Evolutionary conservation across 1,140 invertebrate species (phyloP), one percentile per base, ranked within the genome.

Genomic region (Sinonovacula constricta): DNA sequence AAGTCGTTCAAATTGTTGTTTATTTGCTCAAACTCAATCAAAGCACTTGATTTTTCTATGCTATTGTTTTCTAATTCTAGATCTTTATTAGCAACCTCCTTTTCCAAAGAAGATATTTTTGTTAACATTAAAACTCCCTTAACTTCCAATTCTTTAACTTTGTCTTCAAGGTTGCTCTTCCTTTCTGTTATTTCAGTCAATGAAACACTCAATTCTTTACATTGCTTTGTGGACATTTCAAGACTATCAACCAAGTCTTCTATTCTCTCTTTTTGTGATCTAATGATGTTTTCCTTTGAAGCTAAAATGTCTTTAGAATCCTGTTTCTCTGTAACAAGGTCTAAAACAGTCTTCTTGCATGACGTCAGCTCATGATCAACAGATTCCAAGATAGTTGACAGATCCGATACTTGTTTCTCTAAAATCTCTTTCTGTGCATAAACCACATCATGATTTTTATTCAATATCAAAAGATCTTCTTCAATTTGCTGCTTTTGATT

Each of bases 21-120:
- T 7, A 67, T 26, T 7, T 67, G 56, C 45, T 76, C 72, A 59
- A 66, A 66, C 34, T 76, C 72, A 45, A 66, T 65, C 7, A 76
- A 12, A 18, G 72, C 72, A 76, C 67, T 74, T 24, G 24, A 51
- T 63, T 74, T 74, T 26, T 74, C 70, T 62, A 45, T 62, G 28
- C 33, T 36, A 33, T 60, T 39, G 31, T 39, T 62, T 12, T 74
- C 70, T 51, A 74, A 39, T 51, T 74, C 70, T 28, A 62, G 54
- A n/a, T 63, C 70, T 33, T 74, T 74, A 31, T 31, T 54, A 33
- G 36, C 12, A 18, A 76, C n/a, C 51, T 59, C 39, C 59, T 67
- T 57, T n/a, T 31, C 39, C 10, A 66, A 22, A 18, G 10, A 36
- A 10, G 60, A 31, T 0, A 75, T 56, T 66, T 56, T 24, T 14